Evolutionary conservation across 2,888 invertebrate genomes (phyloP).

Genomic region (Parasteatoda lunata): DNA sequence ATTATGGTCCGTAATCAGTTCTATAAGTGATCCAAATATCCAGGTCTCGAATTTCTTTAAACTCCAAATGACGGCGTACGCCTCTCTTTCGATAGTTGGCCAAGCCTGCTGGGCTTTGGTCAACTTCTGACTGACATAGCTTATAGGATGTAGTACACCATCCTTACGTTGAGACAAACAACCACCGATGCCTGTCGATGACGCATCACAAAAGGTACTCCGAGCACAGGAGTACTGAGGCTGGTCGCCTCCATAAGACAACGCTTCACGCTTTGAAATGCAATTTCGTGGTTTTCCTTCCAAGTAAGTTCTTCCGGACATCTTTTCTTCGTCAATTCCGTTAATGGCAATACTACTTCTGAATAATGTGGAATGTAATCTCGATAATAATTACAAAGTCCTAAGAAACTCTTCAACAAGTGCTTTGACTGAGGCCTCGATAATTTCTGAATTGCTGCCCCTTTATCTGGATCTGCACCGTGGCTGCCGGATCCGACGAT

Average conservation of each 20-base stretch:
- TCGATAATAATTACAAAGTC: not conserved
- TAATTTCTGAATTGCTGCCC: not conserved
- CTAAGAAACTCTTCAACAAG: not conserved
- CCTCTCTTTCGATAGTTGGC: constrained; percentile 6
- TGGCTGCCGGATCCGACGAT: constrained; percentile 5
- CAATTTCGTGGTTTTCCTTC: not conserved
- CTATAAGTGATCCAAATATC: not conserved
- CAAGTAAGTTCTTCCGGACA: not conserved
- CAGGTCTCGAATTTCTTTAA: constrained; percentile 18
- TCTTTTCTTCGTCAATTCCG: not conserved
- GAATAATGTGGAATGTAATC: not conserved
- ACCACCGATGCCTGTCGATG: not conserved
- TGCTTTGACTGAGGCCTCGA: not conserved
- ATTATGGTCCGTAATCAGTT: constrained; percentile 12
- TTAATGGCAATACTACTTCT: not conserved
- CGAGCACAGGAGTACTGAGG: not conserved
- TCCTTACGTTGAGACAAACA: constrained; percentile 1
- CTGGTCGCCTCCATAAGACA: not conserved
- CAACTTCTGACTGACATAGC: constrained; percentile 10
- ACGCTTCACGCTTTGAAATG: not conserved
- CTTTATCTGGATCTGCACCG: not conserved
- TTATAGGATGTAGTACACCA: not conserved
- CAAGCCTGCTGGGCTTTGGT: constrained; percentile 9
- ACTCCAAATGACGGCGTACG: not conserved
- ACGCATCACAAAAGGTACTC: not conserved